Evolutionary conservation across 2,797 vertebrate species (phyloP).

Genomic region (Brachyalestes nurse): DNA sequence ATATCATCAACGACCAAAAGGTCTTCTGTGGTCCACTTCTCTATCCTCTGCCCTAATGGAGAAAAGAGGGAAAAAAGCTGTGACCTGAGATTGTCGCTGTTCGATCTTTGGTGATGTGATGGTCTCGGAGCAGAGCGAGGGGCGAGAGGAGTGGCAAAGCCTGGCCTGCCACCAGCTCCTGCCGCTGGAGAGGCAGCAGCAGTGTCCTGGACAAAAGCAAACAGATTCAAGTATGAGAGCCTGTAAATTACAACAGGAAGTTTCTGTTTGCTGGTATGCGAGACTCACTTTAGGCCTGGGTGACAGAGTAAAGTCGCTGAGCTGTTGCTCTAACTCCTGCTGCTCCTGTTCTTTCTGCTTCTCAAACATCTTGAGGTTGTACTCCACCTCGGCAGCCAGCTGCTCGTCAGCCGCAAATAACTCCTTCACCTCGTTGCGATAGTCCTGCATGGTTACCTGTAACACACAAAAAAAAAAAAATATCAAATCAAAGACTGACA

Average conservation of each 20-base stretch:
- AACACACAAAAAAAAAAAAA: background rate
- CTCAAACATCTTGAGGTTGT: constrained; percentile 86
- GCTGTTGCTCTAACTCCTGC: constrained; percentile 69
- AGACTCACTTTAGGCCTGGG: constrained; percentile 35
- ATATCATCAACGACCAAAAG: background rate
- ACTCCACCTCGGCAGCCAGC: constrained; percentile 91
- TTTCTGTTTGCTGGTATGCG: background rate
- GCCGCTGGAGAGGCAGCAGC: constrained; percentile 30
- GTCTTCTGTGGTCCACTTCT: background rate
- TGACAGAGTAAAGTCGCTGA: constrained; percentile 59
- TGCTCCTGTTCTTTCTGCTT: constrained; percentile 72
- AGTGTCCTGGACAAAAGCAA: constrained; percentile 24
- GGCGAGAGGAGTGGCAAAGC: constrained; percentile 28
- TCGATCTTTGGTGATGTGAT: constrained; percentile 8
- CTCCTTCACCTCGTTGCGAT: constrained; percentile 88
- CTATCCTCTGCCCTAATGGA: background rate
- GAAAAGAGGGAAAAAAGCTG: background rate
- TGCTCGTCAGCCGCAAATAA: constrained; percentile 90
- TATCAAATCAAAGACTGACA: too few relatives aligned
- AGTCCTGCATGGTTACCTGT: constrained; percentile 89
- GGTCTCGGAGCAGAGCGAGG: constrained; percentile 20
- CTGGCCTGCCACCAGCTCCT: constrained; percentile 7
- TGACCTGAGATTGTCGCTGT: constrained; percentile 45
- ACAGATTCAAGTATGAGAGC: background rate
- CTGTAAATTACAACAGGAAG: too few relatives aligned